Evolutionary conservation across 2,797 vertebrate species (phyloP).

Genomic region (Novumbra hubbsi): DNA sequence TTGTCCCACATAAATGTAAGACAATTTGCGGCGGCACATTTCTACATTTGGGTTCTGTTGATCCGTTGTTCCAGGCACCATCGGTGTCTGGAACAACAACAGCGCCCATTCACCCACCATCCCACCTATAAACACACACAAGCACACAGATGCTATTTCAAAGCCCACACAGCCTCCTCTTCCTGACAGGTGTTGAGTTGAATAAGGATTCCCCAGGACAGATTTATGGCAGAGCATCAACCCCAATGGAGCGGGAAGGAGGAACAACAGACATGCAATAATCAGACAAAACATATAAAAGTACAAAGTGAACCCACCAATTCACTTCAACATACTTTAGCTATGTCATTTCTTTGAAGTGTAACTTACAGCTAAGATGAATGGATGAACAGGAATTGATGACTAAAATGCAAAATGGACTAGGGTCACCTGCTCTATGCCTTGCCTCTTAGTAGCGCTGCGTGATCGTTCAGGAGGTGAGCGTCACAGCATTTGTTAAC

Average conservation of each 20-base stretch:
- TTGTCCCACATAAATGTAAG: background rate
- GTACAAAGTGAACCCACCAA: background rate
- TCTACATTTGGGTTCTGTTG: constrained; percentile 6
- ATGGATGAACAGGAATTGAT: background rate
- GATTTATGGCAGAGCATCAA: constrained; percentile 21
- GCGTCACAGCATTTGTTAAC: no score
- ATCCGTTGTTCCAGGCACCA: constrained; percentile 1
- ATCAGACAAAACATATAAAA: background rate
- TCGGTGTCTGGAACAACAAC: constrained; percentile 1
- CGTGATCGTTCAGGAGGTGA: no score
- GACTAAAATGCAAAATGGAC: background rate
- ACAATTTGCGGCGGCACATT: constrained; percentile 20
- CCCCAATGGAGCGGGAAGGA: constrained; percentile 1
- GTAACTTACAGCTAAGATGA: background rate
- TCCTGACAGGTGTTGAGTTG: constrained; percentile 34
- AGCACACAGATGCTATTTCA: background rate
- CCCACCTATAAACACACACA: background rate
- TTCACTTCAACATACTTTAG: background rate
- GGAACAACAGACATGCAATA: constrained; percentile 20
- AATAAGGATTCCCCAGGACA: constrained; percentile 16
- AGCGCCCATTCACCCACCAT: background rate
- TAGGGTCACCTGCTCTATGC: background rate
- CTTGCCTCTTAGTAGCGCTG: background rate
- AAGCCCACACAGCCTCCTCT: constrained; percentile 9
- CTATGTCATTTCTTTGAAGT: background rate